Conservation (phyloP, 2,113 vertebrate species). For the Cichladusa arquata region DNA sequence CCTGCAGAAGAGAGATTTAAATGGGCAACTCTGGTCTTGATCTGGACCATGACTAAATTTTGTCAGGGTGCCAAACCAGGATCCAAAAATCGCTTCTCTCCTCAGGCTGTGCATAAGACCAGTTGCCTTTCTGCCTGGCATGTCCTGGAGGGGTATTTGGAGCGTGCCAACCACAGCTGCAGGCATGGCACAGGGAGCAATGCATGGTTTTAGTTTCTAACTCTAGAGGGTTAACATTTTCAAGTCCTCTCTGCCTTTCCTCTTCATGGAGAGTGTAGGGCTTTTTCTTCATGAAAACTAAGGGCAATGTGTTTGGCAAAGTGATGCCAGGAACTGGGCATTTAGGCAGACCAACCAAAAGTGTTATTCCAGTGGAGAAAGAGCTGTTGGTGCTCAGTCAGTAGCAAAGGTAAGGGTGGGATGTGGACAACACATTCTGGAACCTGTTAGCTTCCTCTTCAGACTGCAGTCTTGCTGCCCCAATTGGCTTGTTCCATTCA, state of each 20-base stretch:
- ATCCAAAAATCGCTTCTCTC: not conserved
- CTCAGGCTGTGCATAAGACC: rapidly evolving
- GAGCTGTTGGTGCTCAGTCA: not conserved
- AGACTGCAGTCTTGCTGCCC: not conserved
- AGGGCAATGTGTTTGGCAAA: not conserved
- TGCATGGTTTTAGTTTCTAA: not conserved
- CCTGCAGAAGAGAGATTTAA: not conserved
- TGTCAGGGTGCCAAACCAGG: not conserved
- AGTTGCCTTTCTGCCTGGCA: not conserved
- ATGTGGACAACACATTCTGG: not conserved
- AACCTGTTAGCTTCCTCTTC: not conserved
- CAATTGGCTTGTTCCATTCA: rapidly evolving
- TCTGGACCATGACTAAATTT: not conserved
- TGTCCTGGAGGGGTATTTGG: not conserved
- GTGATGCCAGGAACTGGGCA: not conserved
- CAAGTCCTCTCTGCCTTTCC: not conserved
- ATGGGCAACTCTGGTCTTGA: not conserved
- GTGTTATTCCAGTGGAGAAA: not conserved
- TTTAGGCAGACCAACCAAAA: not conserved
- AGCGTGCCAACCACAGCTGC: rapidly evolving
- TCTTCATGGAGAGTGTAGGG: not conserved
- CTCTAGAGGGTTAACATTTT: not conserved
- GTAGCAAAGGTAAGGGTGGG: not conserved
- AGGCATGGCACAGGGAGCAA: not conserved
- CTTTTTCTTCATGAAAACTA: not conserved